phyloP scores from a whole-genome alignment of 2,797 vertebrate species.

The Pangasius mekongensis region DNA sequence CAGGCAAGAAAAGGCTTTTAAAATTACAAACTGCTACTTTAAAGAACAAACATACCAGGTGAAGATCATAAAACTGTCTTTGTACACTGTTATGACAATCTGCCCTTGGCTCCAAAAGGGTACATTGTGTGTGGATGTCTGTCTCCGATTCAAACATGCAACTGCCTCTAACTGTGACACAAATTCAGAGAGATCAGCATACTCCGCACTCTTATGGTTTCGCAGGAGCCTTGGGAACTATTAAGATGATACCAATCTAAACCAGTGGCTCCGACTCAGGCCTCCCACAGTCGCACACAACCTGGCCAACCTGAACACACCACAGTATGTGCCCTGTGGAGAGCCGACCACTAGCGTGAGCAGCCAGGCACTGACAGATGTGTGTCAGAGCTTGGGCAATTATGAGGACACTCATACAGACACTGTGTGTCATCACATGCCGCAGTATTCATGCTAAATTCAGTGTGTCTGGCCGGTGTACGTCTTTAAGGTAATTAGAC shows the following conservation, averaged over 20 bases:
- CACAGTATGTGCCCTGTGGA: constrained; percentile 59
- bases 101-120: constrained; percentile 62
- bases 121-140: constrained; percentile 64
- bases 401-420: constrained; percentile 72
- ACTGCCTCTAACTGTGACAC: constrained; percentile 80
- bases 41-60: background rate
- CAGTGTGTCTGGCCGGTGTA: constrained; percentile 29
- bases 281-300: constrained; percentile 73
- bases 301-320: constrained; percentile 66
- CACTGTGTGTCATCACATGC: constrained; percentile 73
- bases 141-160: constrained; percentile 65
- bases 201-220: constrained; percentile 77
- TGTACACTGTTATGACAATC: constrained; percentile 5
- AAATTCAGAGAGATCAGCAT: constrained; percentile 75
- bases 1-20: background rate
- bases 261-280: constrained; percentile 79
- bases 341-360: constrained; percentile 73
- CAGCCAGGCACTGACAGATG: constrained; percentile 78
- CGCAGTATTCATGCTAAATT: constrained; percentile 65
- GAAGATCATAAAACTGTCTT: constrained; percentile 3
- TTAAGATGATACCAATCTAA: constrained; percentile 84
- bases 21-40: background rate
- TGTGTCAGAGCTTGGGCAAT: constrained; percentile 73
- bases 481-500: constrained; percentile 51
- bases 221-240: constrained; percentile 77